These are phyloP conservation scores for Trichogramma pretiosum DNA, from an alignment of 1,140 invertebrate species.

Conservation along the genomic window DNA sequence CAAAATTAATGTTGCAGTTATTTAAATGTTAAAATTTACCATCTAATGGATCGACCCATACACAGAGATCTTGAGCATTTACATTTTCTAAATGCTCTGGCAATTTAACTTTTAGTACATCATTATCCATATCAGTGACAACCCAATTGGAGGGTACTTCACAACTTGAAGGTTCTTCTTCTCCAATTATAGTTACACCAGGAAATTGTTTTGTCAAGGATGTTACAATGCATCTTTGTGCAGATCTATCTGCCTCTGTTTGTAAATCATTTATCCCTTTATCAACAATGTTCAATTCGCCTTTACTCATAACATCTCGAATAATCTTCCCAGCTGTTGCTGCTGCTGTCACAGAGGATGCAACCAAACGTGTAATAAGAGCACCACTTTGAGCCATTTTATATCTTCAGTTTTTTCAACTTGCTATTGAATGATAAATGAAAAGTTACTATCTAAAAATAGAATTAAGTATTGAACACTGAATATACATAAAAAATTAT, in stretches of 20 bases:
- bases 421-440: no score
- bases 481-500: no score
- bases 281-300: slow-evolving; percentile 83
- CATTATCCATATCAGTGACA: slow-evolving; percentile 58
- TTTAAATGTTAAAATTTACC: slow-evolving; percentile 50
- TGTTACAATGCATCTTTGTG: slow-evolving; percentile 84
- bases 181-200: slow-evolving; percentile 80
- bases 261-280: slow-evolving; percentile 93
- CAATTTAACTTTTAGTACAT: slow-evolving; percentile 61
- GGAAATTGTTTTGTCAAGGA: slow-evolving; percentile 79
- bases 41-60: slow-evolving; percentile 99
- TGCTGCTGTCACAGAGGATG: slow-evolving; percentile 70
- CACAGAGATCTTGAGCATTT: slow-evolving; percentile 64
- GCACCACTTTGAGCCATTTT: slow-evolving; percentile 52
- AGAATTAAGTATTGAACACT: no score
- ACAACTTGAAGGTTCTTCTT: slow-evolving; percentile 65
- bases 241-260: slow-evolving; percentile 93
- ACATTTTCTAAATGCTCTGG: slow-evolving; percentile 60
- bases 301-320: slow-evolving; percentile 77
- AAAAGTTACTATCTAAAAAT: no score
- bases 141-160: slow-evolving; percentile 65
- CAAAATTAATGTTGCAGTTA: not conserved
- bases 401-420: no score
- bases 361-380: slow-evolving; percentile 57
- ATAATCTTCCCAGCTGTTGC: slow-evolving; percentile 81